Evolutionary conservation across 2,113 vertebrate genomes (phyloP), one percentile per base, ranked within the genome.

Genomic region (Zootoca vivipara): DNA sequence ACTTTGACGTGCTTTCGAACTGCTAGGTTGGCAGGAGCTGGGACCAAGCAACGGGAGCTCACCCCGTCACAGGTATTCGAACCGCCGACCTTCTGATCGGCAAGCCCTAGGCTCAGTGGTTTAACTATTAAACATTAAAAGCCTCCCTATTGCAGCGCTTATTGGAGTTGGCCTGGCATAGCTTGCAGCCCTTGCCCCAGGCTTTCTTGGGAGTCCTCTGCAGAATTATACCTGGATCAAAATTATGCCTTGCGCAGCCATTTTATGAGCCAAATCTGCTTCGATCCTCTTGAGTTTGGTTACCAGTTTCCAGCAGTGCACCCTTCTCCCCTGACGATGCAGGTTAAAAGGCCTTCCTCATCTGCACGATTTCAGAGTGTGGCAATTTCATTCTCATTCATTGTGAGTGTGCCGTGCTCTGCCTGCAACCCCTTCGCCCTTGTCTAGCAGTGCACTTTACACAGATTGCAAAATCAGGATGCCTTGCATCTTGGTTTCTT

Each of bases 231-330:
- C 20, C 75, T 52, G 62, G 80, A 88, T 83, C 40, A 83, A 52
- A 81, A 33, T 28, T 35, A 52, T 52, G 82, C 58, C 22, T 77
- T 82, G 30, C 30, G 15, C 30, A 67, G 87, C 62, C n/a, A 38
- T 83, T 88, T 86, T 67, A 56, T 67, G 62, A 88, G 58, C 87
- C 40, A 83, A 78, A 75, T 35, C 62, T 40, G 26, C 73, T 35
- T 83, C 52, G 80, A 88, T 78, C 87, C 62, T 83, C 46, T 78
- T 35, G 87, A 67, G 30, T 77, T 38, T 62, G 65, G 28, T 40
- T 65, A 62, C 80, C 13, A 13, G 67, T 75, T 83, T 69, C 72
- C 52, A 28, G 56, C 58, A 35, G 5, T 88, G 81, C 40, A 8
- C 16, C 42, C 22, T 5, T 83, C 73, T 83, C 64, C 42, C 58